Percentiles rank a stretch among this genome's conserved stretches.
These are phyloP conservation scores for Cataglyphis hispanica DNA, from an alignment of 1,140 invertebrate species.

Conservation along the genomic window DNA sequence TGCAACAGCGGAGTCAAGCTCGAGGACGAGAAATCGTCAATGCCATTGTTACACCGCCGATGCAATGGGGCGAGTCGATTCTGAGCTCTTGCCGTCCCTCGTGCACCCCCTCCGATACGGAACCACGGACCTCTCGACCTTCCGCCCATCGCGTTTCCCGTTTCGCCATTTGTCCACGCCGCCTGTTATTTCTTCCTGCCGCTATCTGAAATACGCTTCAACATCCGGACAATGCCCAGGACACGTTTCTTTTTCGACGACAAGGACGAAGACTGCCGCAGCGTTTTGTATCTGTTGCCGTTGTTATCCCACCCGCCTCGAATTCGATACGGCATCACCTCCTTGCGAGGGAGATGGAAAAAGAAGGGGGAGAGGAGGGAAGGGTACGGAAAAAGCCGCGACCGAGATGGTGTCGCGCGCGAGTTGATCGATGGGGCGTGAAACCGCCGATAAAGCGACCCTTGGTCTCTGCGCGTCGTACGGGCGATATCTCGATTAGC, in stretches of 20 bases:
- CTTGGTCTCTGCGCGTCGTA: constrained; percentile 31
- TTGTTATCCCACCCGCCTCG: constrained; percentile 24
- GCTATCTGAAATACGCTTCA: constrained; percentile 46
- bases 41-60: constrained; percentile 67
- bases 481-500: constrained; percentile 59
- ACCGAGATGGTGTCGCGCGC: constrained; percentile 32
- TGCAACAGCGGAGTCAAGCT: constrained; percentile 33
- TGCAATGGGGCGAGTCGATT: constrained; percentile 60
- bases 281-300: constrained; percentile 32
- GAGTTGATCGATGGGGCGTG: constrained; percentile 59
- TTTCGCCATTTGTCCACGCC: constrained; percentile 66
- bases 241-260: constrained; percentile 36
- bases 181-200: constrained; percentile 67
- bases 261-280: neutral
- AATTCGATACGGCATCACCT: constrained; percentile 24
- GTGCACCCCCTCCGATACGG: constrained; percentile 24
- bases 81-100: constrained; percentile 43
- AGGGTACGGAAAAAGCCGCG: constrained; percentile 26
- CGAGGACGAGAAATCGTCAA: constrained; percentile 55
- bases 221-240: constrained; percentile 63
- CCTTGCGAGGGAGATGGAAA: neutral
- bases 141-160: constrained; percentile 49
- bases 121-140: constrained; percentile 13
- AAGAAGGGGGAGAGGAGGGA: no score
- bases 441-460: constrained; percentile 59